Percentiles rank a stretch among this genome's conserved stretches.
These are phyloP conservation scores for Eudasyphora cyanicolor DNA, from an alignment of 2,888 invertebrate genomes.

Conservation along the genomic window DNA sequence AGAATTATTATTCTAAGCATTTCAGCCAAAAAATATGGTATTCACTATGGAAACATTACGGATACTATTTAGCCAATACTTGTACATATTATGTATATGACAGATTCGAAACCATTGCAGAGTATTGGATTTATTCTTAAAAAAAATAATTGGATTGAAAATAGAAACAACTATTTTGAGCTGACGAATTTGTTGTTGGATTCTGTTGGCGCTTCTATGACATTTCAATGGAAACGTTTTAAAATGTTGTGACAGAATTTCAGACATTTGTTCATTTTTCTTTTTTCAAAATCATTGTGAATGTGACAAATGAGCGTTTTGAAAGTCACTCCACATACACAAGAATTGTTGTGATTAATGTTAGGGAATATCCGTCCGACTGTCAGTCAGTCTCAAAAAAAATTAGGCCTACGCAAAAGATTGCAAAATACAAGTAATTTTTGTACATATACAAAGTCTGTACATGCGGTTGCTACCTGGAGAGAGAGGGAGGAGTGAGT, in stretches of 20 bases:
- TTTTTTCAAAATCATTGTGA: background rate
- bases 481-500: background rate
- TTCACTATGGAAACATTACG: too few species aligned
- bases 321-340: background rate
- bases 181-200: background rate
- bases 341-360: constrained; percentile 9
- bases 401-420: constrained; percentile 22
- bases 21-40: too few species aligned
- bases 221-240: background rate
- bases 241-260: background rate
- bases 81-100: too few species aligned
- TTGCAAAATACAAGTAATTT: background rate
- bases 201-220: background rate
- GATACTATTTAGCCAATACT: too few species aligned
- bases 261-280: background rate
- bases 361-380: background rate
- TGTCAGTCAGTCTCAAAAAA: background rate
- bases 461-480: background rate
- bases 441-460: background rate
- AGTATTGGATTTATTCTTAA: too few species aligned
- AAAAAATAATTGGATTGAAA: too few species aligned
- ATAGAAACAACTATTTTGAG: background rate
- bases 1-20: too few species aligned
- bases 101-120: too few species aligned
- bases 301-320: constrained; percentile 22